These are phyloP conservation scores for Batillaria attramentaria DNA, from an alignment of 1,140 invertebrate genomes.

Conservation along the genomic window DNA sequence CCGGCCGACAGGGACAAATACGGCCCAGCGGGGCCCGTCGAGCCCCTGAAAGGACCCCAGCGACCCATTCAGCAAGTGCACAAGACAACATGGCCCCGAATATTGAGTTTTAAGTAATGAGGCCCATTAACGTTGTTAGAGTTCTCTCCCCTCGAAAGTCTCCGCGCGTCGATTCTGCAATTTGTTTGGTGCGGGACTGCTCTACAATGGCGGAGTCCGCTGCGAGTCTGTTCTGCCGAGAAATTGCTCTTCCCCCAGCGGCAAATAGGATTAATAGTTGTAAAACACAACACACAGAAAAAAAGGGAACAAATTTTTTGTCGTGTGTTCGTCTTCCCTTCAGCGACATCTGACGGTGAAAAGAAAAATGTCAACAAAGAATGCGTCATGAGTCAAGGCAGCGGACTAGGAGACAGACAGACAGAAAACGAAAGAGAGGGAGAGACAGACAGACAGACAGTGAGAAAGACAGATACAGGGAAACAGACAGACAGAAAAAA, in stretches of 20 bases:
- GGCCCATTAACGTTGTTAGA: slow-evolving; percentile 32
- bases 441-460: background rate
- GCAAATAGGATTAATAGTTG: slow-evolving; percentile 29
- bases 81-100: slow-evolving; percentile 25
- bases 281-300: slow-evolving; percentile 32
- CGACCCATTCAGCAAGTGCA: slow-evolving; percentile 14
- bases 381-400: slow-evolving; percentile 26
- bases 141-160: slow-evolving; percentile 24
- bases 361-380: slow-evolving; percentile 31
- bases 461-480: background rate
- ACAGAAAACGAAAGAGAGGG: background rate
- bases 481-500: no score
- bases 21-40: slow-evolving; percentile 11
- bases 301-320: no score
- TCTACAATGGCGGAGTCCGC: background rate
- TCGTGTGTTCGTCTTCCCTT: slow-evolving; percentile 19
- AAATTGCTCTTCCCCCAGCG: slow-evolving; percentile 13
- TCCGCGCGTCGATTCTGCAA: no score
- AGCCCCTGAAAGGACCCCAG: background rate
- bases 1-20: slow-evolving; percentile 18
- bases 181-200: background rate
- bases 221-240: background rate
- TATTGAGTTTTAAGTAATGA: slow-evolving; percentile 38
- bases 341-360: background rate
- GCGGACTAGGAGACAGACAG: slow-evolving; percentile 20